Percentiles rank a stretch among this genome's conserved stretches.
Conservation (phyloP, 2,797 vertebrate species). For the Coilia nasus region DNA sequence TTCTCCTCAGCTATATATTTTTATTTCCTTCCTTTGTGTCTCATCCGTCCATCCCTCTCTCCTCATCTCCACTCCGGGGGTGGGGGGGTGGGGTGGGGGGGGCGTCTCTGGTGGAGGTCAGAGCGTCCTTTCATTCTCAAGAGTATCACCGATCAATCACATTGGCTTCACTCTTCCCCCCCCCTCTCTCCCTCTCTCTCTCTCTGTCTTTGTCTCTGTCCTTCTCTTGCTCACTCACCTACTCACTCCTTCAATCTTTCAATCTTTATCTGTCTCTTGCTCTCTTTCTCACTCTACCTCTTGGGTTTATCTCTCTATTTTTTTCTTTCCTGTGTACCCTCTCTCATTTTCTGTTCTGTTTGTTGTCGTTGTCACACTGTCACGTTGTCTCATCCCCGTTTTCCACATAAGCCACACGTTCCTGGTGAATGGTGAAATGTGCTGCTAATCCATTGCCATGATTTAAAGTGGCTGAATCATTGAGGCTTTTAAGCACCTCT, state of each 20-base stretch:
- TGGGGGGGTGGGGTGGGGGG: neutral
- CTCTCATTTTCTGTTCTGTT: neutral
- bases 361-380: too few relatives aligned
- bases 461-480: too few relatives aligned
- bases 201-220: neutral
- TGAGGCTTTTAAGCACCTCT: too few relatives aligned
- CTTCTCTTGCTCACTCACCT: too few relatives aligned
- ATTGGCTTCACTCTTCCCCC: neutral
- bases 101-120: slow-evolving; percentile 1
- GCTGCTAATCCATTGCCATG: too few relatives aligned
- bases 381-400: too few relatives aligned
- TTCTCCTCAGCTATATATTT: too few relatives aligned
- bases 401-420: too few relatives aligned
- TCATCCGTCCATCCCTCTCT: too few relatives aligned
- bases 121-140: slow-evolving; percentile 12
- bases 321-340: neutral
- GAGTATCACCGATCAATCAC: slow-evolving; percentile 11
- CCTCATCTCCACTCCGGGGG: neutral
- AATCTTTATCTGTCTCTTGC: neutral
- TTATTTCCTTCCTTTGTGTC: too few relatives aligned
- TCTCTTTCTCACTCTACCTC: neutral
- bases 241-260: neutral
- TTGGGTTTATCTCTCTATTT: neutral
- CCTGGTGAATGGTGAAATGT: too few relatives aligned
- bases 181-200: neutral